These are phyloP conservation scores for Apamea monoglypha DNA, from an alignment of 2,888 invertebrate species.

Conservation along the genomic window DNA sequence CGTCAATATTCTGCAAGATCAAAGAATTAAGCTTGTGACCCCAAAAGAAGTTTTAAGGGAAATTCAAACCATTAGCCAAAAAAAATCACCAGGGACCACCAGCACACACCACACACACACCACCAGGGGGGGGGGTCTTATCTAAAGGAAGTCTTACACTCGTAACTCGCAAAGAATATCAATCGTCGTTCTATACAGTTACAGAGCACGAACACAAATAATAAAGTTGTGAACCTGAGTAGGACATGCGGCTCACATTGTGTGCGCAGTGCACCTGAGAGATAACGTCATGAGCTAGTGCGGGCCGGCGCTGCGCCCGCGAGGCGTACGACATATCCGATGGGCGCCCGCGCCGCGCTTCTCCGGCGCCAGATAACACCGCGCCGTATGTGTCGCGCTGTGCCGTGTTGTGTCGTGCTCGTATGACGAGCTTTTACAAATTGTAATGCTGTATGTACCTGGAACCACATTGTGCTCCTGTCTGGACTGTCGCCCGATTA, in stretches of 20 bases:
- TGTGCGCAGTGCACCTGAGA: neutral
- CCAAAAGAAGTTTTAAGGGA: too few relatives aligned
- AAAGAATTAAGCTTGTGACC: too few relatives aligned
- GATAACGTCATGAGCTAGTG: slow-evolving; percentile 21
- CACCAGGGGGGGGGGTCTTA: too few relatives aligned
- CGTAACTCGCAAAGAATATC: neutral
- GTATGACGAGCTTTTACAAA: neutral
- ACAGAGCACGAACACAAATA: neutral
- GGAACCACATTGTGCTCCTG: neutral
- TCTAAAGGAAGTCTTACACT: too few relatives aligned
- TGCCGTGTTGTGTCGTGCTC: neutral
- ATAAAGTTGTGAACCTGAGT: neutral
- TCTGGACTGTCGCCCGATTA: neutral
- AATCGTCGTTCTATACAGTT: neutral
- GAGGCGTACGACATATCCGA: slow-evolving; percentile 10
- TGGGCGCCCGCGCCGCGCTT: slow-evolving; percentile 6
- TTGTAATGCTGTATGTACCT: neutral
- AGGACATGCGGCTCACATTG: slow-evolving; percentile 2
- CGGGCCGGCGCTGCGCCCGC: neutral
- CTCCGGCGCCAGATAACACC: slow-evolving; percentile 23
- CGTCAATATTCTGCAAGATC: too few relatives aligned
- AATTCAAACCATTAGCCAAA: too few relatives aligned
- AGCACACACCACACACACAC: too few relatives aligned
- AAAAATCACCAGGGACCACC: too few relatives aligned
- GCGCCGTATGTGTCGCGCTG: neutral